Evolutionary conservation across 2,797 vertebrate genomes (phyloP), one percentile per base, ranked within the genome.

Genomic region (Argya squamiceps): DNA sequence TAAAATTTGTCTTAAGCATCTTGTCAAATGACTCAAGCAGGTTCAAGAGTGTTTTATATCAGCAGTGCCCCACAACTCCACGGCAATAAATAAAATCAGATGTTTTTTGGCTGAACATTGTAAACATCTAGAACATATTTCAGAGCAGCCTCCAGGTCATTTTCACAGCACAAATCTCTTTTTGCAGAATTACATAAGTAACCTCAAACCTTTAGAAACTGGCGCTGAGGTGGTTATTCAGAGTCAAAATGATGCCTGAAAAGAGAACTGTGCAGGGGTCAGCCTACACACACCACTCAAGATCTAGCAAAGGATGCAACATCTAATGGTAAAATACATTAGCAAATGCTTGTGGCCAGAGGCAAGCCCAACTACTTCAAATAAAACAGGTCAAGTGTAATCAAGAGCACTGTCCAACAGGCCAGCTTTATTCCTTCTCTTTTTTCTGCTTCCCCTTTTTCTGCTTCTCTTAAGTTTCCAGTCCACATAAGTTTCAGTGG

Each of bases 351-450:
- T 75, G 15, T 78, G 82, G 79, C 92, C 82, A 50, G 63, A 92
- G 68, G 90, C 70, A 93, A 92, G 36, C 19, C 88, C 65, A 89
- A 90, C 62, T 77, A 88, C 52, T 96, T 92, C 50, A 59, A 36
- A 47, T 74, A 75, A 76, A 84, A 37, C 39, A 83, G 41, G 77
- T 91, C 55, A 89, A 65, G 52, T 84, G 49, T 34, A 73, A 93
- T 49, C 52, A 77, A 92, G 41, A 71, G n/a, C 64, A 60, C 64
- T 43, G 24, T 80, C 75, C 56, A 50, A 30, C 26, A 90, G 56
- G 56, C 22, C 56, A 93, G 27, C 34, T 90, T 76, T 85, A 68
- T 74, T 59, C 12, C 34, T 71, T 39, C 27, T 84, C 26, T 36
- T 12, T 55, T 80, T 80, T 16, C 34, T 53, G 37, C 32, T 65